A percentile compares a stretch with the other conserved stretches of the same genome.
Evolutionary conservation across 2,888 invertebrate species (phyloP).

Genomic region (Xanthorhoe designata): DNA sequence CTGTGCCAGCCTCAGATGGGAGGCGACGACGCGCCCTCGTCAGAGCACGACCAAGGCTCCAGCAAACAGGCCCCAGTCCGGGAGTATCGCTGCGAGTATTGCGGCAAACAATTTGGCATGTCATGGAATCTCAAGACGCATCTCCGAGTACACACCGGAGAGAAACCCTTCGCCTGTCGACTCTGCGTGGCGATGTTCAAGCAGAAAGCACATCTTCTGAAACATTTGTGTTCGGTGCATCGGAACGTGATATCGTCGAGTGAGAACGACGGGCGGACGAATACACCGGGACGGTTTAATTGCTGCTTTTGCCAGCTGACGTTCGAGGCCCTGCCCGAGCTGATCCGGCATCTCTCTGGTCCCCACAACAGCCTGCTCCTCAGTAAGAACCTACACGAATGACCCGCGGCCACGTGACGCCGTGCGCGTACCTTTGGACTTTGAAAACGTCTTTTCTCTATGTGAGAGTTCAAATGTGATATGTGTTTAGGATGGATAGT

Average conservation of each 20-base stretch:
- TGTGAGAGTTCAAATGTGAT: slow-evolving; percentile 82
- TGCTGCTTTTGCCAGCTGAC: slow-evolving; percentile 95
- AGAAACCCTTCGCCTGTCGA: slow-evolving; percentile 95
- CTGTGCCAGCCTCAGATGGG: slow-evolving; percentile 88
- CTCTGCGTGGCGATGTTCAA: slow-evolving; percentile 96
- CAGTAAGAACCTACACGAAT: slow-evolving; percentile 94
- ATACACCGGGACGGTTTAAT: slow-evolving; percentile 89
- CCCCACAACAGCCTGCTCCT: slow-evolving; percentile 95
- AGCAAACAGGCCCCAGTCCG: slow-evolving; percentile 89
- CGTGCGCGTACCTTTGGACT: slow-evolving; percentile 73
- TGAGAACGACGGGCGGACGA: slow-evolving; percentile 88
- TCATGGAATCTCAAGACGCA: slow-evolving; percentile 97
- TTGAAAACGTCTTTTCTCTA: slow-evolving; percentile 74
- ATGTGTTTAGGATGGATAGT: slow-evolving; percentile 81
- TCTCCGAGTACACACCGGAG: slow-evolving; percentile 94
- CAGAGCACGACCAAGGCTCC: slow-evolving; percentile 83
- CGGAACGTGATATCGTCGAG: slow-evolving; percentile 94
- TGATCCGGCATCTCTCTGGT: slow-evolving; percentile 94
- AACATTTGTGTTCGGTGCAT: slow-evolving; percentile 95
- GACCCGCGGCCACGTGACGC: slow-evolving; percentile 76
- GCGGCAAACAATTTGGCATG: slow-evolving; percentile 96
- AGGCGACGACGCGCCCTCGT: slow-evolving; percentile 75
- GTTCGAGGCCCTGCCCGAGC: slow-evolving; percentile 94
- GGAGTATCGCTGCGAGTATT: slow-evolving; percentile 95
- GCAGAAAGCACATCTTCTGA: slow-evolving; percentile 94